These are phyloP conservation scores for Hermetia illucens DNA, from an alignment of 1,140 invertebrate species.

Conservation along the genomic window DNA sequence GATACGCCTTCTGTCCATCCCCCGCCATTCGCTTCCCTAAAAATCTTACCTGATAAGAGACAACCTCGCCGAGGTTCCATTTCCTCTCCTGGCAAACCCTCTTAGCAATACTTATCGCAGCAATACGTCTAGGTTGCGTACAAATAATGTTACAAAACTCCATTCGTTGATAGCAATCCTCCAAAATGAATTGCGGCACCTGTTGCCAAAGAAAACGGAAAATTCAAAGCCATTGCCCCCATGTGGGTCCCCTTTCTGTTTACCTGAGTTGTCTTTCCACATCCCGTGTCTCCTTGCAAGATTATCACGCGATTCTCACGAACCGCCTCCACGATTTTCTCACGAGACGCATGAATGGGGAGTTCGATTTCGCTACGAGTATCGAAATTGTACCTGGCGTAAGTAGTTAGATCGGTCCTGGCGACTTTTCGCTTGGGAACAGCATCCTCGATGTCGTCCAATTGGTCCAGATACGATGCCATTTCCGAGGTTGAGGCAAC, in stretches of 20 bases:
- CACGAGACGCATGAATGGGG: conserved; percentile 17
- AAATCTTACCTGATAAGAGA: conserved; percentile 61
- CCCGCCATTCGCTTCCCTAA: no score
- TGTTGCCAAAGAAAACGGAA: conserved; percentile 4
- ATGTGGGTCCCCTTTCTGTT: conserved; percentile 5
- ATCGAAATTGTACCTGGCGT: conserved; percentile 18
- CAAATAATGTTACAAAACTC: conserved; percentile 62
- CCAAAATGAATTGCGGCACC: conserved; percentile 82
- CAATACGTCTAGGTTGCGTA: conserved; percentile 80
- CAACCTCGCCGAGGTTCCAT: conserved; percentile 61
- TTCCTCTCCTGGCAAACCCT: conserved; percentile 69
- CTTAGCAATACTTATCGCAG: conserved; percentile 75
- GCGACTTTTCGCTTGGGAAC: conserved; percentile 5
- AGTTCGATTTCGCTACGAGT: conserved; percentile 15
- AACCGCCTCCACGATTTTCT: conserved; percentile 16
- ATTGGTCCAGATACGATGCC: conserved; percentile 7
- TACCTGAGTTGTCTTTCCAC: conserved; percentile 78
- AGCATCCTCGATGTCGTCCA: conserved; percentile 10
- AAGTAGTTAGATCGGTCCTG: conserved; percentile 13
- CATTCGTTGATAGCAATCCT: conserved; percentile 47
- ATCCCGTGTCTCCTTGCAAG: conserved; percentile 32
- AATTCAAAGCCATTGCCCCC: conserved; percentile 1
- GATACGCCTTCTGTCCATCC: no score
- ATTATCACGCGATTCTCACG: conserved; percentile 19
- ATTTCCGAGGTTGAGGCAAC: background rate